These are phyloP conservation scores for Trachops cirrhosus DNA, from an alignment of 2,797 vertebrate genomes.

Conservation along the genomic window DNA sequence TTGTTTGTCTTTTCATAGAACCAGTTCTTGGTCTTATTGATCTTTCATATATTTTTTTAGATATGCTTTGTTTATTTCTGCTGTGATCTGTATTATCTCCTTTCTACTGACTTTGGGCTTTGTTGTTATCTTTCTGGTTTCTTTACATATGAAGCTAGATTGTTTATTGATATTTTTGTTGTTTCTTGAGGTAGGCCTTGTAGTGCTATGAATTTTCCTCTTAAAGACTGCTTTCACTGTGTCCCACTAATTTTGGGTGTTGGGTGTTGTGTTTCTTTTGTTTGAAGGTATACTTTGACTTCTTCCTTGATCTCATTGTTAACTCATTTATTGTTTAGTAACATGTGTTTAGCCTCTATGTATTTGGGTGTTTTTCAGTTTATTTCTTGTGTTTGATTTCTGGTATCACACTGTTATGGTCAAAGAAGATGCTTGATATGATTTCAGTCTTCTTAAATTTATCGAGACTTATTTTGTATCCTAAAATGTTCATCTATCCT, in stretches of 20 bases:
- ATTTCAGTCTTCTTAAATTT: not conserved
- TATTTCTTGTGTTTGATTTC: not conserved
- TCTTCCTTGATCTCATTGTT: too few species aligned
- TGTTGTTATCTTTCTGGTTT: not conserved
- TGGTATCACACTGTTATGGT: not conserved
- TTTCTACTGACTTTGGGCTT: not conserved
- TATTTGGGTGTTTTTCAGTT: not conserved
- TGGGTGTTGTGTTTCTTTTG: not conserved
- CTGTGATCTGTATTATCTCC: not conserved
- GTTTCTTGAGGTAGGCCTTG: not conserved
- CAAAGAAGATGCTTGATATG: not conserved
- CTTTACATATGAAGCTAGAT: not conserved
- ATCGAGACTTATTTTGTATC: not conserved
- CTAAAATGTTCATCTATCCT: not conserved
- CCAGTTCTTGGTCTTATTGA: not conserved
- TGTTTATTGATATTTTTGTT: not conserved
- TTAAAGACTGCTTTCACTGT: not conserved
- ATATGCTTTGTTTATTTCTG: not conserved
- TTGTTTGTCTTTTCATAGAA: not conserved
- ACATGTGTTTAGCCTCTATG: not conserved
- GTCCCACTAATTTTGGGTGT: not conserved
- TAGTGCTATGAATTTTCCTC: not conserved
- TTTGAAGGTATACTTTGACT: not conserved
- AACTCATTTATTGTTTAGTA: not conserved
- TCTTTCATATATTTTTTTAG: not conserved